A percentile compares a stretch with the other conserved stretches of the same genome.
Evolutionary conservation across 2,888 invertebrate genomes (phyloP).

Genomic region (Parelbella ahira): DNA sequence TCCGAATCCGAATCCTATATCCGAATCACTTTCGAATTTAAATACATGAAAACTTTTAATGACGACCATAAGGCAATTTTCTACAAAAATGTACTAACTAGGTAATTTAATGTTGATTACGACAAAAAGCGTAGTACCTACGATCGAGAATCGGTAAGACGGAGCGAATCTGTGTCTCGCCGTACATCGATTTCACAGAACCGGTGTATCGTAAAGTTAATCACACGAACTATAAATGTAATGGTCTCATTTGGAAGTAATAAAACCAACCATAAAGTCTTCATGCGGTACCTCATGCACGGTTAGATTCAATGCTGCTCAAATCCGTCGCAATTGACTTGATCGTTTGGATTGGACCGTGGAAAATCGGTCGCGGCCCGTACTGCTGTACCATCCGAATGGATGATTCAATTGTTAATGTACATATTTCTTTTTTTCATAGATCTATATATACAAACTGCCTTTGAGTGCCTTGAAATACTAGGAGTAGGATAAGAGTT

Average conservation of each 20-base stretch:
- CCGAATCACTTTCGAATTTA: no score
- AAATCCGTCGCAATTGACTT: conserved; percentile 70
- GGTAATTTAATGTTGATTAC: conserved; percentile 5
- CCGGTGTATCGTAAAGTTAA: conserved; percentile 62
- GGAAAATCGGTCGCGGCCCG: conserved; percentile 72
- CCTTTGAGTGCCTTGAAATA: no score
- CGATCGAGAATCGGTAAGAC: conserved; percentile 2
- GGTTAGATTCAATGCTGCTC: conserved; percentile 63
- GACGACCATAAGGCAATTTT: conserved; percentile 6
- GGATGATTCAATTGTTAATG: no score
- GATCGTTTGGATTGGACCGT: conserved; percentile 61
- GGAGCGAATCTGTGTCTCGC: conserved; percentile 13
- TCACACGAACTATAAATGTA: conserved; percentile 69
- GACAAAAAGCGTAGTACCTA: background rate
- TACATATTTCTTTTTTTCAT: no score
- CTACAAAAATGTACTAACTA: background rate
- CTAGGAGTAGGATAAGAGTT: no score
- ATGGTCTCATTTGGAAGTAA: conserved; percentile 72
- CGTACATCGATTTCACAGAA: conserved; percentile 31
- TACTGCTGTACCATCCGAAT: no score
- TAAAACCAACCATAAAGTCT: conserved; percentile 72
- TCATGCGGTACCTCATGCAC: conserved; percentile 64
- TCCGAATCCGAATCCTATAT: no score
- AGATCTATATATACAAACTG: no score
- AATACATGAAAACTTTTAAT: background rate